phyloP scores from a whole-genome alignment of 2,888 invertebrate genomes.

The Noctua comes region DNA sequence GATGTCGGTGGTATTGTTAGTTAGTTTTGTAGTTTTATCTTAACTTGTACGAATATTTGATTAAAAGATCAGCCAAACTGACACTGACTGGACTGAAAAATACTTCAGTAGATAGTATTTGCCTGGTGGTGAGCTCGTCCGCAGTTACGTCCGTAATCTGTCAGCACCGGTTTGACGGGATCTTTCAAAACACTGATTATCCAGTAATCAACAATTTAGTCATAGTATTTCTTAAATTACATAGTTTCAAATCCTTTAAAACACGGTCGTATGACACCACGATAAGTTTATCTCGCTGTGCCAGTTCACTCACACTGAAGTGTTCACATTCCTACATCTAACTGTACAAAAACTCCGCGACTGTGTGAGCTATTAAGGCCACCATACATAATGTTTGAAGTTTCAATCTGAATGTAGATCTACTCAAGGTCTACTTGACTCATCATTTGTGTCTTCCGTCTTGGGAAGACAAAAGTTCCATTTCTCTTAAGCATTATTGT shows the following conservation, averaged over 20 bases:
- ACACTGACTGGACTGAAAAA: neutral
- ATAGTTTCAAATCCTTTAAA: neutral
- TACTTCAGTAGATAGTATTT: neutral
- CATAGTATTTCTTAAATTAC: neutral
- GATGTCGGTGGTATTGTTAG: neutral
- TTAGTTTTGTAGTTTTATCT: neutral
- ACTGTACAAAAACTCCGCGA: slow-evolving; percentile 3
- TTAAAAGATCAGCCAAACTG: neutral
- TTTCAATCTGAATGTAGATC: neutral
- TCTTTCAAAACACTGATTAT: neutral
- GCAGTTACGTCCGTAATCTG: neutral
- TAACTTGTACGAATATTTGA: neutral
- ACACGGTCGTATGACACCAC: neutral
- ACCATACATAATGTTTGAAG: neutral
- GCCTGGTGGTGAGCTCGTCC: neutral
- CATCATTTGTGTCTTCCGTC: neutral
- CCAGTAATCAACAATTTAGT: neutral
- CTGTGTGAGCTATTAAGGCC: neutral
- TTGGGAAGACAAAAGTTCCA: neutral
- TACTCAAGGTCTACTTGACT: neutral
- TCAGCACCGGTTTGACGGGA: neutral
- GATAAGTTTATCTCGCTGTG: neutral
- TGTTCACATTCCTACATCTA: neutral
- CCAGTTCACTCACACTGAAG: neutral
- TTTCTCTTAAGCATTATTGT: neutral